A percentile compares a stretch with the other conserved stretches of the same genome.
These are phyloP conservation scores for Hoplodrina blanda DNA, from an alignment of 2,888 invertebrate genomes.

Conservation along the genomic window DNA sequence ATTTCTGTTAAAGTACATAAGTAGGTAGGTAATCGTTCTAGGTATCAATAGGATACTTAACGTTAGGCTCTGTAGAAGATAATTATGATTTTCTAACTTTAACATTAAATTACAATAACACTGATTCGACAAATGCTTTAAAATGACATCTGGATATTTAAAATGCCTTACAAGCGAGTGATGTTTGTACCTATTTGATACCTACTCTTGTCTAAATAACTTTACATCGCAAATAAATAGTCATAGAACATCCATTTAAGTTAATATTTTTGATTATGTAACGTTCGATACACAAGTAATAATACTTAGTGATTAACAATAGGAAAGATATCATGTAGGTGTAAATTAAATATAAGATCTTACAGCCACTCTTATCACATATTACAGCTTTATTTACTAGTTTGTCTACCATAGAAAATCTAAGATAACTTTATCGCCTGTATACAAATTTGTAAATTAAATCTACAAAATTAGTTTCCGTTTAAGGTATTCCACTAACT, in stretches of 20 bases:
- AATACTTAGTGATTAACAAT: slow-evolving; percentile 72
- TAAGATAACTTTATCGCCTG: slow-evolving; percentile 86
- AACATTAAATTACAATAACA: slow-evolving; percentile 78
- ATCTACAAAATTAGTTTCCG: slow-evolving; percentile 83
- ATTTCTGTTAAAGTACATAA: slow-evolving; percentile 65
- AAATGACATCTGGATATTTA: slow-evolving; percentile 77
- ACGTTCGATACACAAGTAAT: slow-evolving; percentile 66
- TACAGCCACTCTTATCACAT: slow-evolving; percentile 91
- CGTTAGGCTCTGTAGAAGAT: slow-evolving; percentile 80
- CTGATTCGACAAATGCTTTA: slow-evolving; percentile 80
- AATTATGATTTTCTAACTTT: slow-evolving; percentile 75
- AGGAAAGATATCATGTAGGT: slow-evolving; percentile 79
- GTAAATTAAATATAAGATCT: slow-evolving; percentile 81
- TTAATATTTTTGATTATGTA: slow-evolving; percentile 66
- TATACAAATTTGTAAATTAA: slow-evolving; percentile 85
- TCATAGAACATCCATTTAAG: slow-evolving; percentile 61
- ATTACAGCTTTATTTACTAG: slow-evolving; percentile 86
- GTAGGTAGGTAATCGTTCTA: slow-evolving; percentile 73
- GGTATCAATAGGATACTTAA: slow-evolving; percentile 85
- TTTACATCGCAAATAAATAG: slow-evolving; percentile 75
- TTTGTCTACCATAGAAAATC: slow-evolving; percentile 89
- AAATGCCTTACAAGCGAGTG: slow-evolving; percentile 78
- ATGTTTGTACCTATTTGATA: slow-evolving; percentile 86
- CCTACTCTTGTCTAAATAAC: slow-evolving; percentile 76
- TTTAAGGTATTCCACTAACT: slow-evolving; percentile 73